phyloP scores from a whole-genome alignment of 2,113 vertebrate species.

The Tragelaphus scriptus region DNA sequence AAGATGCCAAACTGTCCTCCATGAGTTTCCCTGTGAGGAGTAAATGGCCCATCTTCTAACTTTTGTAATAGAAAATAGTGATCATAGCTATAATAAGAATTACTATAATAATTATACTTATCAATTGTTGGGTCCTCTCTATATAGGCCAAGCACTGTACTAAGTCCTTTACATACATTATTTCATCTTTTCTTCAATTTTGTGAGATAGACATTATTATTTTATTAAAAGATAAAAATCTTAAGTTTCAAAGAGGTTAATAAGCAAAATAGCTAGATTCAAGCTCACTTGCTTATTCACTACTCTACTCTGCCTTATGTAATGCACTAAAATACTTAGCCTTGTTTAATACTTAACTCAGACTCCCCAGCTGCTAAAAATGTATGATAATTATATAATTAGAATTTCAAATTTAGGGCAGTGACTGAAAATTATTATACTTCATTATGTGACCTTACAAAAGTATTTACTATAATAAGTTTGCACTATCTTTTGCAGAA shows the following conservation, averaged over 20 bases:
- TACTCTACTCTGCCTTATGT: slow-evolving; percentile 11
- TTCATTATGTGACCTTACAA: slow-evolving; percentile 61
- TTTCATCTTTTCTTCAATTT: slow-evolving; percentile 19
- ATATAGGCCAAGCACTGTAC: neutral
- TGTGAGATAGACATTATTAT: slow-evolving; percentile 5
- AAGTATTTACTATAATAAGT: slow-evolving; percentile 63
- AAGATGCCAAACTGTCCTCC: neutral
- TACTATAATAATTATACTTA: neutral
- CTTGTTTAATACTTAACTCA: slow-evolving; percentile 54
- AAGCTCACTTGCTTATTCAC: slow-evolving; percentile 23
- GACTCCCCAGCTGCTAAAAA: slow-evolving; percentile 39
- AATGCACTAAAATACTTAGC: slow-evolving; percentile 39
- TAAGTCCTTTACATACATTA: neutral
- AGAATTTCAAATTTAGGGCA: slow-evolving; percentile 68
- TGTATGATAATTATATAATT: slow-evolving; percentile 58
- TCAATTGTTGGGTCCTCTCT: neutral
- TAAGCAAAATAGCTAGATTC: slow-evolving; percentile 5
- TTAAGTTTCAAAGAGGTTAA: slow-evolving; percentile 30
- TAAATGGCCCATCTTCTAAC: neutral
- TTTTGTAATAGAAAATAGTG: neutral
- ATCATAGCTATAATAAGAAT: neutral
- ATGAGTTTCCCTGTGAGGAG: neutral
- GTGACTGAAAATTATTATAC: slow-evolving; percentile 56
- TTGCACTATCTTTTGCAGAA: slow-evolving; percentile 33
- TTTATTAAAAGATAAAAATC: slow-evolving; percentile 36